Evolutionary conservation across 2,113 vertebrate genomes (phyloP).

Genomic region (Clarias gariepinus): DNA sequence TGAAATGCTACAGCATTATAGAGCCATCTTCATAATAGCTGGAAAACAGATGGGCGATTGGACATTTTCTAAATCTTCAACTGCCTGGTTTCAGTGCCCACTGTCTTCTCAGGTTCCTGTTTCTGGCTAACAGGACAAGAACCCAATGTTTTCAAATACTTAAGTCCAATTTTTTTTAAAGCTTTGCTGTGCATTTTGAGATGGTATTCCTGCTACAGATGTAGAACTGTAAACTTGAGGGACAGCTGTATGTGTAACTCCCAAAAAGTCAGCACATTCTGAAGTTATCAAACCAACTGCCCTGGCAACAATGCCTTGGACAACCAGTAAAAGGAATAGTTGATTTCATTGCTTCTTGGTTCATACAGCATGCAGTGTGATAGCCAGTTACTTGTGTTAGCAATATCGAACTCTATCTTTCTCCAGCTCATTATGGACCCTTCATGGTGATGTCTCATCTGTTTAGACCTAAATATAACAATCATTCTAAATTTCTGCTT

Average conservation of each 20-base stretch:
- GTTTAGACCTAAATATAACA: background rate
- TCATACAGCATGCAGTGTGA: too few species aligned
- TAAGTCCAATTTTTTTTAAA: background rate
- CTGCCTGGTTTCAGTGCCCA: background rate
- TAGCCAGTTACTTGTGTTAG: background rate
- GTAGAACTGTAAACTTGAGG: background rate
- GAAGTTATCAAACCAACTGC: background rate
- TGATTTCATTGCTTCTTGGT: background rate
- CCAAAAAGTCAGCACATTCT: background rate
- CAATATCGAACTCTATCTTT: background rate
- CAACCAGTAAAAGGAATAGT: background rate
- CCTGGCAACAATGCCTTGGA: background rate
- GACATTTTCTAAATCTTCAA: background rate
- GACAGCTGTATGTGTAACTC: background rate
- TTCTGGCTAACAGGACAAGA: background rate
- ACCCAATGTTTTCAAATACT: background rate
- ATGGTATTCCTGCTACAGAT: background rate
- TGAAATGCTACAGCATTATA: too few species aligned
- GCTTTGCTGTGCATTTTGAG: background rate
- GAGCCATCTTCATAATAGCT: background rate
- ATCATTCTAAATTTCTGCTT: background rate
- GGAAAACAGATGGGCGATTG: background rate
- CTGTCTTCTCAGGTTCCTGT: background rate
- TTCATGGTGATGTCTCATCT: background rate
- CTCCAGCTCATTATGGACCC: background rate